phyloP scores from a whole-genome alignment of 37 sponge, comb jelly and placozoan genomes.

The Oscarella lobularis region DNA sequence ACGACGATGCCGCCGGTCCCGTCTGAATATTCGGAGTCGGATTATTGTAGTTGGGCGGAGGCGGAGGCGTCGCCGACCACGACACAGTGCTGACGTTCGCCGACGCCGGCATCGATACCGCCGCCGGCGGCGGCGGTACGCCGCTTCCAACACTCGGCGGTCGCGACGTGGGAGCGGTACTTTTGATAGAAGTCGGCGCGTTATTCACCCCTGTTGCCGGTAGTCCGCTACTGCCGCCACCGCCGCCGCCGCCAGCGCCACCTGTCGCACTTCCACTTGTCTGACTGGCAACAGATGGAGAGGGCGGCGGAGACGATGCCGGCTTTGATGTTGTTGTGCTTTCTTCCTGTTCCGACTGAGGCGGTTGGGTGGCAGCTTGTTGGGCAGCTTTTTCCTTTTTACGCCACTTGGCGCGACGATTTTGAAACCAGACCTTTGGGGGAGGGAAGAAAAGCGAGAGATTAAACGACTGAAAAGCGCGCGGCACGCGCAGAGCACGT shows the following conservation, averaged over 20 bases:
- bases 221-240: too few relatives aligned
- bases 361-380: slow-evolving; percentile 41
- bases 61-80: not conserved
- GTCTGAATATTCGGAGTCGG: not conserved
- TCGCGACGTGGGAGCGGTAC: not conserved
- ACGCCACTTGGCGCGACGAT: slow-evolving; percentile 21
- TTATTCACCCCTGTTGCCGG: too few relatives aligned
- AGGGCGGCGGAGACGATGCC: not conserved
- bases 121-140: not conserved
- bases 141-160: not conserved
- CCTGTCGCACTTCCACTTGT: too few relatives aligned
- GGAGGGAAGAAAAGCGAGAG: too few relatives aligned
- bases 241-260: too few relatives aligned
- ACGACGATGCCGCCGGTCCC: not conserved
- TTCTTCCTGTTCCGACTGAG: not conserved
- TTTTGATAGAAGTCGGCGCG: too few relatives aligned
- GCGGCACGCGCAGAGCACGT: too few relatives aligned
- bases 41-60: not conserved
- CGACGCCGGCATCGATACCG: not conserved
- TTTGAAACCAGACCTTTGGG: not conserved
- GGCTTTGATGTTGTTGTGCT: not conserved
- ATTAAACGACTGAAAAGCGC: too few relatives aligned
- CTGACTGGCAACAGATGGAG: not conserved
- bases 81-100: not conserved
- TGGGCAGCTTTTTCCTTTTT: slow-evolving; percentile 74